phyloP scores from a whole-genome alignment of 2,888 invertebrate species.

The Neelides folsomi region DNA sequence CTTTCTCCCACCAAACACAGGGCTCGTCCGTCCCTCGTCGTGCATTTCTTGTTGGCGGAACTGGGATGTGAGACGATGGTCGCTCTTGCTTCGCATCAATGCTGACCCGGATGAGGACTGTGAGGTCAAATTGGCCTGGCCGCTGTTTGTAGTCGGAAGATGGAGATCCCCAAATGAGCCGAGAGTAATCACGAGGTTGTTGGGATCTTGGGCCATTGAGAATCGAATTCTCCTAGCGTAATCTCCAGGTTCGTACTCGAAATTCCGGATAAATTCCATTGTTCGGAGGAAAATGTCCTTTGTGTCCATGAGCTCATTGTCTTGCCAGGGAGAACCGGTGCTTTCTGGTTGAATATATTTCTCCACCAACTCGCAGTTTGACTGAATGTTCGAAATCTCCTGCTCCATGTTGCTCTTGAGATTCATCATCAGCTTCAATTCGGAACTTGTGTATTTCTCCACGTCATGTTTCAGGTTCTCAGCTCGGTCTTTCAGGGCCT shows the following conservation, averaged over 20 bases:
- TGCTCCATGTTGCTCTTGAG: constrained; percentile 86
- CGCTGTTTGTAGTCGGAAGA: constrained; percentile 49
- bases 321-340: constrained; percentile 72
- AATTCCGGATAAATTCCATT: constrained; percentile 82
- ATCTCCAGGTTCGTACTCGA: constrained; percentile 84
- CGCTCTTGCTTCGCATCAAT: constrained; percentile 81
- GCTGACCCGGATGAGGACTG: constrained; percentile 44
- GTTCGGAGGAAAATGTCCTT: constrained; percentile 93
- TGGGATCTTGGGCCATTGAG: constrained; percentile 80
- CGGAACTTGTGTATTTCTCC: constrained; percentile 78
- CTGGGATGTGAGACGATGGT: constrained; percentile 76
- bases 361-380: constrained; percentile 92
- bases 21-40: constrained; percentile 44
- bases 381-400: constrained; percentile 87
- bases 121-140: constrained; percentile 46
- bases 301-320: constrained; percentile 81
- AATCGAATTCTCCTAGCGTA: constrained; percentile 73
- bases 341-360: constrained; percentile 60
- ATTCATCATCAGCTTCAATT: constrained; percentile 68
- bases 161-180: constrained; percentile 73
- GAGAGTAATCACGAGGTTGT: constrained; percentile 74
- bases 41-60: constrained; percentile 68
- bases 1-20: constrained; percentile 54
- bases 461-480: constrained; percentile 76
- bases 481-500: constrained; percentile 78